Evolutionary conservation across 2,888 invertebrate genomes (phyloP), one percentile per base, ranked within the genome.

Genomic region (Fragum fragum): DNA sequence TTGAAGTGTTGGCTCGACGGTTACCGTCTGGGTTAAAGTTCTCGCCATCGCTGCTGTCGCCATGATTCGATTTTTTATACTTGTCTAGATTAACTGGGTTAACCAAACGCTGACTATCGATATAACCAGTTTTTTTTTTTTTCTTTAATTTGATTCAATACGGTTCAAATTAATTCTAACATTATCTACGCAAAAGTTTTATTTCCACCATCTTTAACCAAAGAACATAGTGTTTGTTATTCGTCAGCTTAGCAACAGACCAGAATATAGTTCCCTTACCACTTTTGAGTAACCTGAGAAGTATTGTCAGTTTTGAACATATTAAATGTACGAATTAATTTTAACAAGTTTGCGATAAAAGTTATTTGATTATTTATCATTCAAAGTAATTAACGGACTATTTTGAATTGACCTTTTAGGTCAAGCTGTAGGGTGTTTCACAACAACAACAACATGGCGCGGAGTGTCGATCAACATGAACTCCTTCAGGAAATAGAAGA

Each of bases 1-100:
- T 57, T 91, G 91, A 26, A 91, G 28, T 6, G 91, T 91, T 42
- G 92, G 90, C 69, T 92, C 91, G 14, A 79, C 73, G 28, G 80
- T 66, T 23, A 87, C 79, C 6, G 85, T 82, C 66, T 82, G 79
- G 1, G 85, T 83, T n/a, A 85, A 59, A 6, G 82, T 78, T 66
- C 85, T 80, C 14, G 83, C 85, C 82, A 85, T 85, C 28, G 85
- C 85, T 26, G 85, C 85, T 9, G 85, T 85, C 55, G 85, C 82
- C 85, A 85, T 85, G 59, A 32, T 55, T n/a, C 5, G 47, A 47
- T 14, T 47, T 47, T n/a, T 47, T 47, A 9, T 39, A n/a, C n/a
- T n/a, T n/a, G n/a, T n/a, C n/a, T n/a, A n/a, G n/a, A n/a, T n/a
- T n/a, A n/a, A n/a, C n/a, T n/a, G n/a, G n/a, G n/a, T n/a, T n/a